Evolutionary conservation across 30 jellyfish, hydroid and myxozoan genomes (phyloP), one percentile per base, ranked within the genome.

Genomic region (Cassiopea xamachana): DNA sequence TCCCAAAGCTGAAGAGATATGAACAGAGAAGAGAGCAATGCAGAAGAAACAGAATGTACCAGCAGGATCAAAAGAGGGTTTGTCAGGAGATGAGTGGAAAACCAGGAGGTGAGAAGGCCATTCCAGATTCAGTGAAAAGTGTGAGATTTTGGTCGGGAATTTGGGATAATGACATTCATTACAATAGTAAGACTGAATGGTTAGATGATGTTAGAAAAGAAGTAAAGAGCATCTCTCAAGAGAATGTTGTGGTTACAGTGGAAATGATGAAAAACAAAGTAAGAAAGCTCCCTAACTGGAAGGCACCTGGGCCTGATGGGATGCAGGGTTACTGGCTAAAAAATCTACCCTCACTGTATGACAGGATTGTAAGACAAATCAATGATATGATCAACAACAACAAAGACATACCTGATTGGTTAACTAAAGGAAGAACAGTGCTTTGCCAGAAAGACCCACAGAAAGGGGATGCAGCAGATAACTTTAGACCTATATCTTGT

Each of bases 281-380:
- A 39, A 48, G 69, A 39, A 81, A 60, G 48, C 60, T 60, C 18
- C 81, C 90, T 15, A 81, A 83, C 46, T 83, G 91, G 91, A 83
- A 83, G 48, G 91, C 91, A 68, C 76, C 84, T 46, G 75, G 91
- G 60, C 84, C 83, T 48, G 84, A 83, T 58, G 84, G 84, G 19
- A 75, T 83, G 6, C 91, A 70, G 44, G 76, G 81, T 3, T 81
- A 60, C 70, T 81, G 90, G 90, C 1, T 81, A 43, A 81, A 81
- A 64, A 2, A 62, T 16, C 27, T 81, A 48, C 12, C 69, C 7
- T 46, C 81, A 46, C 46, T 83, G 27, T 84, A 83, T 60, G 84
- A 48, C 27, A 69, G 84, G 50, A 70, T 83, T 17, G 77, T 72
- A 7, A n/a, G 55, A 18, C 76, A 79, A 58, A 49, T 51, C 77